Evolutionary conservation across 2,113 vertebrate species (phyloP), one percentile per base, ranked within the genome.

Genomic region (Mobula hypostoma): DNA sequence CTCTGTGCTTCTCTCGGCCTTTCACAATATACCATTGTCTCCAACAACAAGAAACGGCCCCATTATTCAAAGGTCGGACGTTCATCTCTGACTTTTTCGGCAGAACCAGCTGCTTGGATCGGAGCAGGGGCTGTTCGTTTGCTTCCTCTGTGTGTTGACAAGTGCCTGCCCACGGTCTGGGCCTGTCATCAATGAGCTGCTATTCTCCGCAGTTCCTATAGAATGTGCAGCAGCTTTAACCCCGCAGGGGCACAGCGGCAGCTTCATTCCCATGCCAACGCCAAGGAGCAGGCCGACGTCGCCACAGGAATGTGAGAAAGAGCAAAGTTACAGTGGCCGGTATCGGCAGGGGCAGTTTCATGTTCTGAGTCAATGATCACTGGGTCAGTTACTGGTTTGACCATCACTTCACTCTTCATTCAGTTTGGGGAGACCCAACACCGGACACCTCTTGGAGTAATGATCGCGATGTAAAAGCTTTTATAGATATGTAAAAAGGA

Each of bases 21-120:
- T 68, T 66, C n/a, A 90, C 85, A 90, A 66, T 90, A 90, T 17
- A 32, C 14, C 85, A 68, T 90, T 90, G 85, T 90, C 83, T 88
- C 56, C 7, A 19, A 32, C 61, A 32, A 90, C 14, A 66, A 87
- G 85, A 90, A 90, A 66, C 85, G 21, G 85, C 1, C n/a, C 85
- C 85, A 90, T 90, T 90, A 90, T 90, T 90, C 85, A n/a, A 90
- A 90, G 85, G 29, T 63, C 15, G 61, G 85, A 90, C 29, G 63
- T 66, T 90, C 85, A 90, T 90, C 85, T 90, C 85, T 90, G 85
- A 90, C 85, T n/a, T 90, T 90, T 90, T 66, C 85, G 7, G 61
- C 61, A 90, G 61, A 66, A 68, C 61, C 85, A 90, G 85, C 61
- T 68, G 85, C 63, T 66, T n/a, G 14, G 85, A 68, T 68, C 27